Evolutionary conservation across 2,113 vertebrate genomes (phyloP).

Genomic region (Ictalurus punctatus): DNA sequence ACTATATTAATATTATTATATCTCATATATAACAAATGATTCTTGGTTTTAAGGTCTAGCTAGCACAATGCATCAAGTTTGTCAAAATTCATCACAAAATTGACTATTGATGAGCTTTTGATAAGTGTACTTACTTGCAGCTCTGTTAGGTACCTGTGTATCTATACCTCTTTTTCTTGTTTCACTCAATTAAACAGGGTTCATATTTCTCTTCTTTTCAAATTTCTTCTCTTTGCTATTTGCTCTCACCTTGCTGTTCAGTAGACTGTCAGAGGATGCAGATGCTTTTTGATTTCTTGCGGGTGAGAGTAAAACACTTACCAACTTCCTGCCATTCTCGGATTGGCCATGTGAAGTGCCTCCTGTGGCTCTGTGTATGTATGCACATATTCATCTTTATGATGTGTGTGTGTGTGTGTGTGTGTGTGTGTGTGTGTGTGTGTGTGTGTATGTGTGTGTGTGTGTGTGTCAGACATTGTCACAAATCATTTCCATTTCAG

Average conservation of each 20-base stretch:
- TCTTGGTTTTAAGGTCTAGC: background rate
- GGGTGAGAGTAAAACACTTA: slow-evolving; percentile 48
- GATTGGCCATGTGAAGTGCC: slow-evolving; percentile 63
- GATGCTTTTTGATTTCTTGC: slow-evolving; percentile 30
- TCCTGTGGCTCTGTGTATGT: slow-evolving; percentile 40
- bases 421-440: background rate
- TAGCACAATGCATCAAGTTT: slow-evolving; percentile 57
- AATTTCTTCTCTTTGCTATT: slow-evolving; percentile 7
- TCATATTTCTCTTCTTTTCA: slow-evolving; percentile 21
- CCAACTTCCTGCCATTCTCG: slow-evolving; percentile 66
- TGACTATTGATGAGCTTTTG: background rate
- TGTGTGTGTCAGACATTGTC: too few species aligned
- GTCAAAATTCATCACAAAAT: slow-evolving; percentile 43
- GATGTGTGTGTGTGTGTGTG: background rate
- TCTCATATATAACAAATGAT: background rate
- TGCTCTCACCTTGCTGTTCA: slow-evolving; percentile 37
- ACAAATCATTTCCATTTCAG: background rate
- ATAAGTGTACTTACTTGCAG: slow-evolving; percentile 32
- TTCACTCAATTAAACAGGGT: background rate
- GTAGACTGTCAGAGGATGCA: slow-evolving; percentile 30
- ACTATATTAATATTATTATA: background rate
- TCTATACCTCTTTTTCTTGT: background rate
- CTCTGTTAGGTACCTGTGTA: background rate
- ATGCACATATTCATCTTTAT: background rate
- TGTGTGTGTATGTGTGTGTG: background rate